Evolutionary conservation across 2,797 vertebrate species (phyloP), one percentile per base, ranked within the genome.

Genomic region (Buphagus erythrorhynchus): DNA sequence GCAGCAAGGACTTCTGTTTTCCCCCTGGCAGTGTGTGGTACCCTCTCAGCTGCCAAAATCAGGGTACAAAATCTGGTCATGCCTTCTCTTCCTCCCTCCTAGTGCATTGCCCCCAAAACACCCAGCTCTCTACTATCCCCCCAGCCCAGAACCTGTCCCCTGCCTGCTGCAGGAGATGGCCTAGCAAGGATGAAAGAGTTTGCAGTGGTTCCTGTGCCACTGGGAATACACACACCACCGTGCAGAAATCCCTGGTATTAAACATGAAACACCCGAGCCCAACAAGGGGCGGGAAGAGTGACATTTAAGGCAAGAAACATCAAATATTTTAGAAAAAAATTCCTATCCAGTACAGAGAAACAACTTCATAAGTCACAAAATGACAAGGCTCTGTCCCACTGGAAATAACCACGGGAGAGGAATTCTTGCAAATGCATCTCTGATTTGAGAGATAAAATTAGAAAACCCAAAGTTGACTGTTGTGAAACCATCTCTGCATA

Each of bases 391-490:
- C 38, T 59, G 25, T 66, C 74, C 61, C 59, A 40, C 24, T 87
- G 74, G 86, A 87, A 89, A 89, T 1, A 86, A 61, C 46, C 29
- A 19, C 42, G 55, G 89, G 51, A 95, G 59, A 89, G 20, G 18
- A 94, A 26, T 26, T 74, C 49, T 82, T 87, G 51, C 13, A 76
- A 87, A 82, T 48, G 8, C 20, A 74, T 65, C 74, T 95, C 77
- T 95, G 88, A 87, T 69, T 65, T 51, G 28, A 82, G 38, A 93
- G 77, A 88, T 54, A 87, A 94, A 89, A 86, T 42, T 68, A 88
- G 66, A 82, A 92, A 80, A 58, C 11, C 13, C 36, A 43, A 31
- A 83, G 40, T 10, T 10, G 10, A 35, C 54, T 78, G 36, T 84
- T 93, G 54, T 73, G 69, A 93, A 96, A 90, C 7, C 0, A 0